These are phyloP conservation scores for Hippocampus comes DNA, from an alignment of 2,113 vertebrate genomes.

Conservation along the genomic window DNA sequence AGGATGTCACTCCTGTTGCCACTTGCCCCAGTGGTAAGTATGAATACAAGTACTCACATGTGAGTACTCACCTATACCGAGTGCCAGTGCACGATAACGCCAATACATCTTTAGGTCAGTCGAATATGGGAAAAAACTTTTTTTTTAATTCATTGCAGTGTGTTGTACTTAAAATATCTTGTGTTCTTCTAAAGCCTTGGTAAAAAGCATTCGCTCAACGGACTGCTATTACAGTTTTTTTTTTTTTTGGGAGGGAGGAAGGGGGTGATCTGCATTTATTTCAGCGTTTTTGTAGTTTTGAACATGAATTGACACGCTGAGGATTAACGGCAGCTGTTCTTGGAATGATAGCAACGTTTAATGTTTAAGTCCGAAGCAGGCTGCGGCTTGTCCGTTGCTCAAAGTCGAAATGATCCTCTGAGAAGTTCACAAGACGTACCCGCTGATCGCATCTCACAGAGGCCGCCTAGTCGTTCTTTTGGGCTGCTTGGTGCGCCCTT, in stretches of 20 bases:
- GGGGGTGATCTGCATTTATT: not conserved
- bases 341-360: conserved; percentile 44
- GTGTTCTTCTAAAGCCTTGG: not conserved
- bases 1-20: not conserved
- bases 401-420: conserved; percentile 10
- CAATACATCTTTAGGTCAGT: too few species aligned
- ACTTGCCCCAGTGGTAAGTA: not conserved
- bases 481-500: not conserved
- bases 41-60: not conserved
- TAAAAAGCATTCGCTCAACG: not conserved
- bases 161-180: not conserved
- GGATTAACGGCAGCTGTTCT: conserved; percentile 34
- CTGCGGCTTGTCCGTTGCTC: conserved; percentile 34
- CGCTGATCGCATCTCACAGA: not conserved
- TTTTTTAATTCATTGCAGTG: too few species aligned
- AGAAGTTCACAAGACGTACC: not conserved
- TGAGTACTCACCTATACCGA: not conserved
- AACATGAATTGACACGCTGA: conserved; percentile 34
- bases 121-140: too few species aligned
- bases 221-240: not conserved
- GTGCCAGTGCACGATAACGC: too few species aligned
- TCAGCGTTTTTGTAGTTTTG: conserved; percentile 2
- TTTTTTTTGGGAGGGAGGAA: not conserved
- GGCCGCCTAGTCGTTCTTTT: not conserved
- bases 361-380: conserved; percentile 35